A percentile compares a stretch with the other conserved stretches of the same genome.
These are phyloP conservation scores for Oasisia sp. DNA, from an alignment of 2,888 invertebrate genomes.

Conservation along the genomic window DNA sequence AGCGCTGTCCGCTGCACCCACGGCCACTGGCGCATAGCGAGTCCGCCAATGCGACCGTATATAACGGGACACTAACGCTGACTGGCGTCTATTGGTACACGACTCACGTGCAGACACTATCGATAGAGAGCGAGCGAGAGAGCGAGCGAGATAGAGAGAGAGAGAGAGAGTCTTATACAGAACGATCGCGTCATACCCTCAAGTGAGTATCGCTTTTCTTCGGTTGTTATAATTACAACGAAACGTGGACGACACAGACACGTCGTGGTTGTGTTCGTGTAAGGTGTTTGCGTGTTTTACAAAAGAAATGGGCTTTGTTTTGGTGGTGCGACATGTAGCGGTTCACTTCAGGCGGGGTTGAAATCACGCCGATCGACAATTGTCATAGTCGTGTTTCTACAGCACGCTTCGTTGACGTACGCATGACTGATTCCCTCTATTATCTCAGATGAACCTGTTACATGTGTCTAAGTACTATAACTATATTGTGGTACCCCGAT, in stretches of 20 bases:
- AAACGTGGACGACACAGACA: background rate
- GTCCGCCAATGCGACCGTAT: slow-evolving; percentile 13
- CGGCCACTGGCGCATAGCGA: background rate
- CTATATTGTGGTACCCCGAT: background rate
- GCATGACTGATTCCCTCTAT: background rate
- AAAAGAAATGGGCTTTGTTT: background rate
- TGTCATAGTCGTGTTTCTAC: background rate
- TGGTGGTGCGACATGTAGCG: background rate
- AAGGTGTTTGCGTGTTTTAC: background rate
- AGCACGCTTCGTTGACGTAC: background rate
- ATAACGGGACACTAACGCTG: background rate
- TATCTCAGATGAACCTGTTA: background rate
- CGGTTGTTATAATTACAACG: background rate
- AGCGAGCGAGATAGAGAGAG: background rate
- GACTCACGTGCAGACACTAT: background rate
- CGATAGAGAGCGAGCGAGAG: too few species aligned
- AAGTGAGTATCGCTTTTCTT: slow-evolving; percentile 3
- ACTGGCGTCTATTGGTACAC: background rate
- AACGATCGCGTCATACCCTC: background rate
- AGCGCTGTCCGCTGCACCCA: background rate
- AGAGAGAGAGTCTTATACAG: background rate
- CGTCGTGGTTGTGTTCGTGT: background rate
- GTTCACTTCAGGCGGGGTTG: background rate
- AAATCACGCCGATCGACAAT: background rate
- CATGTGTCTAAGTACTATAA: background rate